Conservation (phyloP, 2,797 vertebrate species). For the Florisuga fusca region DNA sequence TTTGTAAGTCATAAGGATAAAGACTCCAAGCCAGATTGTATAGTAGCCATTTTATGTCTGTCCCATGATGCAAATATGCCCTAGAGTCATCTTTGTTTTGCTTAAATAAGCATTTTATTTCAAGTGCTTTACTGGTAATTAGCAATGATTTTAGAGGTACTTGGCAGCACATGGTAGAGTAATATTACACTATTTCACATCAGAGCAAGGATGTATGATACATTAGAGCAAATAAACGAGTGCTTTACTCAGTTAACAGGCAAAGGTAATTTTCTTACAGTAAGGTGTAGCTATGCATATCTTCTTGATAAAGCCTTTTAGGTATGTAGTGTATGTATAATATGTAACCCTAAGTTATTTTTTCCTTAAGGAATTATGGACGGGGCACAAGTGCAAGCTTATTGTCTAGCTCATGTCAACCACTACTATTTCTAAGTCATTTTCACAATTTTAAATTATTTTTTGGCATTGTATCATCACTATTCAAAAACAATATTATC, state of each 20-base stretch:
- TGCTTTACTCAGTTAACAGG: not conserved
- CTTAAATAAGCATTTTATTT: conserved; percentile 21
- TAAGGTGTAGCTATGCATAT: not conserved
- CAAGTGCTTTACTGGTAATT: not conserved
- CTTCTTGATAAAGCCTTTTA: not conserved
- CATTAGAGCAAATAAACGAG: not conserved
- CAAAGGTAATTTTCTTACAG: not conserved
- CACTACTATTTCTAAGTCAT: not conserved
- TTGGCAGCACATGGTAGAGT: not conserved
- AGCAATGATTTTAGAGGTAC: not conserved
- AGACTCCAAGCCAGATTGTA: not conserved
- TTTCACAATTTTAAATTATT: not conserved
- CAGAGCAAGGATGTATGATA: not conserved
- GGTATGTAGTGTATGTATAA: not conserved
- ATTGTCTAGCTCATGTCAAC: not conserved
- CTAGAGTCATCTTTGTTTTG: not conserved
- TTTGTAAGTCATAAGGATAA: not conserved
- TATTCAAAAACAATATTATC: not conserved
- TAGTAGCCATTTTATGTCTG: not conserved
- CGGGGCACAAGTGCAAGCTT: not conserved
- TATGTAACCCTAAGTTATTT: not conserved
- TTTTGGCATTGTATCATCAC: not conserved
- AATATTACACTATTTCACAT: not conserved
- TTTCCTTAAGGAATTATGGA: not conserved
- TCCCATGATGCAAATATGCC: not conserved